Evolutionary conservation across 1,140 invertebrate genomes (phyloP).

Genomic region (Linepithema humile): DNA sequence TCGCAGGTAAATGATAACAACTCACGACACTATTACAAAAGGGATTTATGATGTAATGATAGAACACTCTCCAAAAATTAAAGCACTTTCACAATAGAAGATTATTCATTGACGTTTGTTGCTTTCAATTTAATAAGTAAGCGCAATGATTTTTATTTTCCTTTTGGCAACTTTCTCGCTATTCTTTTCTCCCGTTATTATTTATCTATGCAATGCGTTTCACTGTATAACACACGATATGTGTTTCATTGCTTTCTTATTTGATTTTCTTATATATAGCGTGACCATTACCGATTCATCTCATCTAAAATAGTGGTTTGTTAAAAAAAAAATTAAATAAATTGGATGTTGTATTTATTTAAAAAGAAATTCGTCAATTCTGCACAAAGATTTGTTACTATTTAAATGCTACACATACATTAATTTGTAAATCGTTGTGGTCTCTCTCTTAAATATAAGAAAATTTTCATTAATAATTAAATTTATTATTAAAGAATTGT

Average conservation of each 20-base stretch:
- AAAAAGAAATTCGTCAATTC: no score
- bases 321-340: not conserved
- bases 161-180: conserved; percentile 7
- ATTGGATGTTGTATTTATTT: not conserved
- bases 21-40: not conserved
- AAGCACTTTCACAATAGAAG: not conserved
- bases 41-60: not conserved
- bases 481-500: no score
- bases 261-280: not conserved
- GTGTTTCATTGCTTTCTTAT: not conserved
- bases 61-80: not conserved
- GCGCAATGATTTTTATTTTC: not conserved
- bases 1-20: not conserved
- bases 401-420: no score
- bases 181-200: conserved; percentile 4
- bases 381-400: no score
- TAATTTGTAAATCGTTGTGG: no score
- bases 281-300: not conserved
- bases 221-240: not conserved
- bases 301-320: not conserved
- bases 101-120: conserved; percentile 8
- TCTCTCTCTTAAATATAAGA: no score
- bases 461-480: no score
- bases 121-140: conserved; percentile 22
- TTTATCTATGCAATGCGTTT: conserved; percentile 18